Base-by-base conservation (phyloP, 1,140 invertebrate species). In the Pectinophora gossypiella region DNA sequence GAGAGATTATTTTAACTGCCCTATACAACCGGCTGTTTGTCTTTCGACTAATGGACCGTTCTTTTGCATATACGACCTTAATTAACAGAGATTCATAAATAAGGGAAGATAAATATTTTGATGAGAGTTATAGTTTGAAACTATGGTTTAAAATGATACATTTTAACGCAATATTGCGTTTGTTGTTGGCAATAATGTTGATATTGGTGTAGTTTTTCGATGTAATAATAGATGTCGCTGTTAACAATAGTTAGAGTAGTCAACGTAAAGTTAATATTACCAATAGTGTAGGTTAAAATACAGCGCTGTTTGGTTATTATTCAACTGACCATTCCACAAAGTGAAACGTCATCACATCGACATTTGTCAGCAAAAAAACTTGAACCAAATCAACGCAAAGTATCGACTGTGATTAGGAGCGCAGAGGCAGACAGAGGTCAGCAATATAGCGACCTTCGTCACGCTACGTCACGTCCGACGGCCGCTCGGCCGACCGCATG, bases 361-460 rank as follows among this genome's bases (percentile, higher is more conserved):
- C 16, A 40, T 40, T 40, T 15, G 36, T 15, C 10, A 15, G 19
- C 16, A 47, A 47, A 45, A 42, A 47, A 48, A 47, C 22, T 42
- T 32, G 36, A 57, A 51, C 47, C 32, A 59, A 64, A 69, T 68
- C 61, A 61, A 68, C 51, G 56, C 58, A 66, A 63, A 67, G 54
- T 69, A 69, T 73, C 59, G 58, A 67, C 40, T 48, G 61, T 71
- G 67, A 81, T 74, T 79, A 80, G 81, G 78, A 76, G 64, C 63
- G 61, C 66, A 82, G 60, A 64, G 52, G 62, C 64, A 82, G 82
- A 85, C 79, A 64, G 67, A 78, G 82, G 76, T 85, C 82, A 85
- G 82, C 79, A 85, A 85, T 83, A 85, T 82, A 79, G 65, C 73
- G 76, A 83, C 82, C 79, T 68, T 78, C 78, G 79, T 85, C 79